Evolutionary conservation across 2,797 vertebrate genomes (phyloP), one percentile per base, ranked within the genome.

Genomic region (Kryptopterus vitreolus): DNA sequence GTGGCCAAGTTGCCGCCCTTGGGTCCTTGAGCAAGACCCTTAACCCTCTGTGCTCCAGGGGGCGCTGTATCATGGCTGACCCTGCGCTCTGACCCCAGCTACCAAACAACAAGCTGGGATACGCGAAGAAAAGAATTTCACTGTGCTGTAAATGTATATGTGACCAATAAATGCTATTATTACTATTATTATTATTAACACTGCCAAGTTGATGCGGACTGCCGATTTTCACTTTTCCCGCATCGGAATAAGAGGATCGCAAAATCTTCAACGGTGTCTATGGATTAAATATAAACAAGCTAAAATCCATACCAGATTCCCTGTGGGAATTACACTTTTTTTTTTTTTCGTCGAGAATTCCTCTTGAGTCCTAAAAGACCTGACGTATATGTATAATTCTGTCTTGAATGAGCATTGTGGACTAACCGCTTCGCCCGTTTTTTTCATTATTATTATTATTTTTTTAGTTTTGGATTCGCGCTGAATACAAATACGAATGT

Each of bases 361-460:
- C 80, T 74, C 65, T 3, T 18, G 75, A 71, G 82, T 80, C 29
- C 8, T 81, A 85, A 81, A 68, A 76, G 82, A 68, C 74, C 71
- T 55, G 83, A 76, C 68, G 50, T 79, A 73, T 81, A 87, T 77
- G 38, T 43, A 86, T 18, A 81, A 80, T 79, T 85, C 78, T 73
- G 75, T 83, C 83, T 83, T 88, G 88, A 87, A 87, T 75, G 81
- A 87, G 89, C 87, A 90, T 89, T 91, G 90, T 91, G 88, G 85
- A 82, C 87, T 85, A 86, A 85, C 81, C 85, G 84, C 78, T 80
- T 88, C 87, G n/a, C 66, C 79, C 70, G 77, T 87, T 85, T 62
- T 31, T 62, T 70, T 70, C n/a, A n/a, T n/a, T n/a, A n/a, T n/a
- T n/a, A n/a, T n/a, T n/a, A n/a, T n/a, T n/a, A n/a, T n/a, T n/a